Conservation (phyloP, 2,888 invertebrate genomes). For the Rotaria socialis region DNA sequence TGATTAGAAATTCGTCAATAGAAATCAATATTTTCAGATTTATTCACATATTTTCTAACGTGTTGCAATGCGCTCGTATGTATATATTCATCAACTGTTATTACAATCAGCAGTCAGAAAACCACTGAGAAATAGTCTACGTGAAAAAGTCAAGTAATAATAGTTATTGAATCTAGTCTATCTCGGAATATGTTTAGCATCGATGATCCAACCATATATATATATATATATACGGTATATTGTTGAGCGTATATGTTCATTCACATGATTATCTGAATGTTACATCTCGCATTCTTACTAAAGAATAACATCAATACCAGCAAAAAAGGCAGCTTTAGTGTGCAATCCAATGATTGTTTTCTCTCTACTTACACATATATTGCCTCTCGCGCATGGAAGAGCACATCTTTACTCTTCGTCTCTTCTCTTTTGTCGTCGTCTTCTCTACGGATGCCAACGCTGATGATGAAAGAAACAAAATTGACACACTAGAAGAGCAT, state of each 20-base stretch:
- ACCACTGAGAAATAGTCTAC: background rate
- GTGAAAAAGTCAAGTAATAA: background rate
- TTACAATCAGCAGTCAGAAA: background rate
- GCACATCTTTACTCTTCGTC: background rate
- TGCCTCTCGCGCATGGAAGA: background rate
- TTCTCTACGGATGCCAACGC: background rate
- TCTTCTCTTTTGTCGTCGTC: background rate
- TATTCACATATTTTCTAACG: background rate
- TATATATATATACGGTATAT: background rate
- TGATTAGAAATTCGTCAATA: background rate
- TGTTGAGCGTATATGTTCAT: background rate
- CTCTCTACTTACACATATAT: background rate
- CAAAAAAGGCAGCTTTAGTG: background rate
- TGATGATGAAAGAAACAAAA: slow-evolving; percentile 26
- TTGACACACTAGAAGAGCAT: slow-evolving; percentile 3
- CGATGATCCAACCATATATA: background rate
- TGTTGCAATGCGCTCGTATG: background rate
- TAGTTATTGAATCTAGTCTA: background rate
- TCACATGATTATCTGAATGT: background rate
- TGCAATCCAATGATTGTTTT: background rate
- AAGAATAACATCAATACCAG: background rate
- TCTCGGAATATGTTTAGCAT: background rate
- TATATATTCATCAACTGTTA: background rate
- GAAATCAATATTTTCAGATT: background rate
- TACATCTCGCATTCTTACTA: background rate